A percentile compares a stretch with the other conserved stretches of the same genome.
phyloP scores from a whole-genome alignment of 1,140 invertebrate genomes.

The Trichomalopsis sarcophagae region DNA sequence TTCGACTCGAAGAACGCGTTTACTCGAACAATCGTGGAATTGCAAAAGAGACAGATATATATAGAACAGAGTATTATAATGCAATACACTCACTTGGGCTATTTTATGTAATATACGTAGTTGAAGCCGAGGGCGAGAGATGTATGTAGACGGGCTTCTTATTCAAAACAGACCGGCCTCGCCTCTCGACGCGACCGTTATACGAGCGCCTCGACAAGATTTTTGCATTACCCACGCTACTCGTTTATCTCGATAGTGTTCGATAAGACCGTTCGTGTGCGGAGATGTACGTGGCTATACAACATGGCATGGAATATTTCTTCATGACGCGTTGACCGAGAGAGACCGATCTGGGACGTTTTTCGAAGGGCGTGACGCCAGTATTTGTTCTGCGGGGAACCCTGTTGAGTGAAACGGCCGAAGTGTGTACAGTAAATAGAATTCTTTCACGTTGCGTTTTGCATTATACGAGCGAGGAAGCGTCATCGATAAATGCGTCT shows the following conservation, averaged over 20 bases:
- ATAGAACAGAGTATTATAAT: too few relatives aligned
- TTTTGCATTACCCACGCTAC: slow-evolving; percentile 8
- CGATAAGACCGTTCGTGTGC: background rate
- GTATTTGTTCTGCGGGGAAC: background rate
- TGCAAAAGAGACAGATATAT: too few relatives aligned
- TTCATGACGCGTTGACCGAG: background rate
- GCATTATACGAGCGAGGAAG: too few relatives aligned
- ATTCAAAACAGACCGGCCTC: slow-evolving; percentile 2
- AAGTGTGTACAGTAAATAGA: background rate
- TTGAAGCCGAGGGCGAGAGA: background rate
- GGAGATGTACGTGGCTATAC: background rate
- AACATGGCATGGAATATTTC: background rate
- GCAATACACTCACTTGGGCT: too few relatives aligned
- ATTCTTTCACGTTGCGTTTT: too few relatives aligned
- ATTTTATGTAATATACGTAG: background rate
- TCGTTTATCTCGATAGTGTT: background rate
- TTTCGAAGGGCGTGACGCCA: background rate
- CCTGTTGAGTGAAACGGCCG: too few relatives aligned
- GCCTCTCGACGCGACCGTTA: background rate
- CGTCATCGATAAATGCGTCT: too few relatives aligned
- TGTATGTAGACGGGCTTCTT: background rate
- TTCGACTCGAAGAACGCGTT: too few relatives aligned
- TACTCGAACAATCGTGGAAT: too few relatives aligned
- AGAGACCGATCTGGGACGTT: too few relatives aligned
- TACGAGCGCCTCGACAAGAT: slow-evolving; percentile 22